Conservation (phyloP, 2,113 vertebrate genomes). For the Silurus asotus region DNA sequence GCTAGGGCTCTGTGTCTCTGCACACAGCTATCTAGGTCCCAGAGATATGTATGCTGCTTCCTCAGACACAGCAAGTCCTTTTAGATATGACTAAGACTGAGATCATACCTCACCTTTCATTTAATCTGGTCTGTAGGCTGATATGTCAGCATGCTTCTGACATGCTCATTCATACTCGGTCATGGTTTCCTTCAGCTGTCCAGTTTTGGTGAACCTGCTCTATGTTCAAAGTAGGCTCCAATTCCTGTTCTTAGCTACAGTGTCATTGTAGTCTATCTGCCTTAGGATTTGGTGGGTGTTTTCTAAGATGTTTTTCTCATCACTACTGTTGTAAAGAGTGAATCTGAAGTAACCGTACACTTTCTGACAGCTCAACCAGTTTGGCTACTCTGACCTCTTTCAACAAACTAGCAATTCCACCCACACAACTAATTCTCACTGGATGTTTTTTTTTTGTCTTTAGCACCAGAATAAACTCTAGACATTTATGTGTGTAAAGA, state of each 20-base stretch:
- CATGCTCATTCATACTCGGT: neutral
- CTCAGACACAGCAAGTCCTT: conserved; percentile 3
- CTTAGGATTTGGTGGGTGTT: neutral
- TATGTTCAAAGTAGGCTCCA: neutral
- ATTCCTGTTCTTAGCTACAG: neutral
- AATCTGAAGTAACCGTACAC: neutral
- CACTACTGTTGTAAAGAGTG: neutral
- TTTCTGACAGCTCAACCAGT: neutral
- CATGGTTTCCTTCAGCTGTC: neutral
- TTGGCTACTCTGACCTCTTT: neutral
- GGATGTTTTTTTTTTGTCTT: neutral
- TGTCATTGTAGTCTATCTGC: neutral
- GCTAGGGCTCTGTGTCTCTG: neutral
- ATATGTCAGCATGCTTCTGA: conserved; percentile 21
- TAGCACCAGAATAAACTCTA: neutral
- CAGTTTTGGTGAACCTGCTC: neutral
- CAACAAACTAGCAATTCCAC: neutral
- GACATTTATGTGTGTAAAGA: neutral
- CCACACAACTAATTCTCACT: neutral
- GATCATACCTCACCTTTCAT: conserved; percentile 41
- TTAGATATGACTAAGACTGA: conserved; percentile 32
- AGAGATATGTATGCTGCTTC: conserved; percentile 6
- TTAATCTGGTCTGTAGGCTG: neutral
- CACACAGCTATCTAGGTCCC: conserved; percentile 37
- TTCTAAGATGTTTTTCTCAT: neutral